Base-by-base conservation (phyloP, 2,113 vertebrate species). In the Triplophysa tibetana region DNA sequence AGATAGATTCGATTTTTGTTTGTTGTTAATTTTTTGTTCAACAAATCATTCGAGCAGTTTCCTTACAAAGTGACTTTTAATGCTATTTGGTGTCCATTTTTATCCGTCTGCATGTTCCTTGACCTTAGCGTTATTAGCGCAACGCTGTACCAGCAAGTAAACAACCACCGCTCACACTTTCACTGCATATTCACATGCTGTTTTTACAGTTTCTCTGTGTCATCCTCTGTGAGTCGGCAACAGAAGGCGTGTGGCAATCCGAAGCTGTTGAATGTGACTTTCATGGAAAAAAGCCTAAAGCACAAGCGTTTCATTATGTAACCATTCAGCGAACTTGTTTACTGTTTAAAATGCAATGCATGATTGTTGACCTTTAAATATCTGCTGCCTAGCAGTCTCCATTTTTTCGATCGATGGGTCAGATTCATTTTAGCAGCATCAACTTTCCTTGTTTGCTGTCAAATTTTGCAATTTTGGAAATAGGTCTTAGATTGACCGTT, bases 171-270 rank as follows among this genome's bases (percentile, higher is more conserved):
- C 60, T 72, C 60, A 48, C 41, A 33, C 24, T 80, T 79, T 48
- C 58, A 75, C 41, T 63, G 73, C 73, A 75, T 75, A 21, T 63
- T 48, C 73, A 62, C 72, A 9, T 1, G 29, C 21, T 26, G 73
- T 11, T 24, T 75, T 75, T 63, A 75, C 72, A 75, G 72, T 62
- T 75, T 19, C 19, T 8, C 54, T n/a, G 54, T 19, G n/a, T n/a
- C n/a, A 19, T 58, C 54, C 2, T 9, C 58, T 45, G 38, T 56
- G 70, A 74, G 73, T 63, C 1, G 6, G n/a, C 58, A 75, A 41
- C 73, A 75, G 73, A 75, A 75, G 23, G 72, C 48, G 72, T 75
- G 61, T 75, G 41, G 21, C 61, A 75, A 63, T 48, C 21, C 43
- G 16, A 75, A 75, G 72, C 41, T 75, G 38, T 26, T 62, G 38